Conservation (phyloP, 2,797 vertebrate species). For the Phataginus tetradactyla region DNA sequence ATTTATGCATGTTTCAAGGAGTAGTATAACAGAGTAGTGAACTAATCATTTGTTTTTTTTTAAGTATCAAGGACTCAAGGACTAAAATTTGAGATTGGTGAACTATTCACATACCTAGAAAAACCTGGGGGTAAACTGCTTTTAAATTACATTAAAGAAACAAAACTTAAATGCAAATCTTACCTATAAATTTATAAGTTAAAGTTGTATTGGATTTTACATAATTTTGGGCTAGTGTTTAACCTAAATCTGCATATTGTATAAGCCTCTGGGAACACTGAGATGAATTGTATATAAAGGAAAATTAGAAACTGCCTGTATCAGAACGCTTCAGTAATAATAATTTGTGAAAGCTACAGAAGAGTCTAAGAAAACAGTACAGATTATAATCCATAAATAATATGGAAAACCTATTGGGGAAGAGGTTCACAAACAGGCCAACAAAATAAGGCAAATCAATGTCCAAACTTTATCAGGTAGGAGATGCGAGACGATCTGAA, state of each 20-base stretch:
- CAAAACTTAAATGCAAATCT: neutral
- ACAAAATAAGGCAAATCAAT: neutral
- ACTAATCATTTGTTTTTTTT: neutral
- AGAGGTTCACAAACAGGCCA: neutral
- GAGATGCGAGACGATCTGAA: neutral
- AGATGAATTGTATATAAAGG: neutral
- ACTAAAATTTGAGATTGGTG: neutral
- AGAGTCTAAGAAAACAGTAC: neutral
- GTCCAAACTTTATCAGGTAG: neutral
- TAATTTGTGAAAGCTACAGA: neutral
- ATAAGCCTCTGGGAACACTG: neutral
- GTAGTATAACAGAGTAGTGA: neutral
- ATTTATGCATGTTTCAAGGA: neutral
- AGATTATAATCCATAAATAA: slow-evolving; percentile 8
- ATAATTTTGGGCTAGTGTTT: neutral
- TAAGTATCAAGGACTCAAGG: neutral
- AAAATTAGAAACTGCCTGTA: neutral
- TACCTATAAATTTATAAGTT: neutral
- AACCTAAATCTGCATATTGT: neutral
- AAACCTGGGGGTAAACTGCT: neutral
- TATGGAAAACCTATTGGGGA: neutral
- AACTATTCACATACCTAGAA: neutral
- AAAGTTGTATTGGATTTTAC: neutral
- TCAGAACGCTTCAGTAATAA: neutral
- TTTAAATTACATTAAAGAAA: neutral